These are phyloP conservation scores for Caenorhabditis zanzibari DNA, from an alignment of 2,888 invertebrate species.

Conservation along the genomic window DNA sequence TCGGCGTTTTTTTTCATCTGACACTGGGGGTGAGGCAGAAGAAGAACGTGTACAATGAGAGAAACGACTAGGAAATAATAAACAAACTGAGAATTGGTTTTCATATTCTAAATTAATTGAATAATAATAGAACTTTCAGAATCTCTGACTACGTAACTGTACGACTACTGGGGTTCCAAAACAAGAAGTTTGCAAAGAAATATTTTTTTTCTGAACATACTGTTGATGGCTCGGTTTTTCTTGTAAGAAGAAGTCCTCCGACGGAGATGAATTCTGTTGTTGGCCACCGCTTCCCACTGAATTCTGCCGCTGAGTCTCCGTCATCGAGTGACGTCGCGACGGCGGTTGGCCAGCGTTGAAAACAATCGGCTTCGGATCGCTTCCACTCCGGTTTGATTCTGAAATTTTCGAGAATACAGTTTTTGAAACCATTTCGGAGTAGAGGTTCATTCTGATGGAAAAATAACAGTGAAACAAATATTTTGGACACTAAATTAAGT, in stretches of 20 bases:
- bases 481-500: background rate
- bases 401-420: background rate
- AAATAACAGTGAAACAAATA: no score
- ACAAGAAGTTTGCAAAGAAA: no score
- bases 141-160: no score
- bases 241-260: slow-evolving; percentile 44
- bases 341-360: slow-evolving; percentile 54
- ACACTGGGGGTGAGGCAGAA: slow-evolving; percentile 22
- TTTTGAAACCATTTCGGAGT: background rate
- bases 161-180: no score
- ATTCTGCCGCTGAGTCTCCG: slow-evolving; percentile 61
- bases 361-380: slow-evolving; percentile 50
- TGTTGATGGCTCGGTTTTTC: slow-evolving; percentile 70
- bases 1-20: slow-evolving; percentile 14
- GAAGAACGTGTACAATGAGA: slow-evolving; percentile 39
- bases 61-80: background rate
- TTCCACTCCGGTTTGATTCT: slow-evolving; percentile 66
- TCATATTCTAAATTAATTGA: background rate
- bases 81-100: slow-evolving; percentile 9
- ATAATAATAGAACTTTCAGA: no score
- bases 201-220: slow-evolving; percentile 56
- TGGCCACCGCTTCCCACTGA: slow-evolving; percentile 54
- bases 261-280: slow-evolving; percentile 47
- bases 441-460: no score
- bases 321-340: slow-evolving; percentile 65